phyloP scores from a whole-genome alignment of 2,888 invertebrate genomes.

The Aspidiotus rigidus region DNA sequence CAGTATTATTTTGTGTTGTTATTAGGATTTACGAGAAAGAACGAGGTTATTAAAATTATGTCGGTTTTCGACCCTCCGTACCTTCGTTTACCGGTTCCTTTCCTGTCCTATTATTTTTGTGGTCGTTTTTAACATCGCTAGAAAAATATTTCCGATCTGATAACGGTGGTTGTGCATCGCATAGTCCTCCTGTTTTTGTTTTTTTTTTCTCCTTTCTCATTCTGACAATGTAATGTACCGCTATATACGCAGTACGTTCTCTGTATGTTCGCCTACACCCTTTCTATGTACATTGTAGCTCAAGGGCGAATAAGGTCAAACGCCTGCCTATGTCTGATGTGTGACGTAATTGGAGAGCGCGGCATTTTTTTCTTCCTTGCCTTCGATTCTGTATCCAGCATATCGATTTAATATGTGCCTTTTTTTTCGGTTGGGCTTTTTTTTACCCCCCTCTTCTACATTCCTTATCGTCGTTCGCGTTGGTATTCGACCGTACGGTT shows the following conservation, averaged over 20 bases:
- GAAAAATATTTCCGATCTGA: constrained; percentile 11
- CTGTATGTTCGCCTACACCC: constrained; percentile 25
- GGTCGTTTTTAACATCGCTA: constrained; percentile 4
- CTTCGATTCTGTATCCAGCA: constrained; percentile 8
- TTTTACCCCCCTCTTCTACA: not conserved
- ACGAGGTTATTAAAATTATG: constrained; percentile 2
- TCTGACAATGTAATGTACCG: constrained; percentile 19
- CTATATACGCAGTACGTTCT: constrained; percentile 7
- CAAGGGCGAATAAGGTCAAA: constrained; percentile 31
- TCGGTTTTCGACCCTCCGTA: constrained; percentile 23
- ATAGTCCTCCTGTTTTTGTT: not conserved
- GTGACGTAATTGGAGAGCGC: constrained; percentile 25
- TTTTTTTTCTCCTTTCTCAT: not conserved
- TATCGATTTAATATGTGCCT: no score
- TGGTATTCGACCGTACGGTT: not conserved
- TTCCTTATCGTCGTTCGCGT: no score
- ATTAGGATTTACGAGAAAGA: not conserved
- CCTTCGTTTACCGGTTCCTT: constrained; percentile 19
- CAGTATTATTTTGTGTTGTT: no score
- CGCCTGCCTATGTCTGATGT: constrained; percentile 29
- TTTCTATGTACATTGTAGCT: constrained; percentile 16
- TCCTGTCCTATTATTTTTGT: no score
- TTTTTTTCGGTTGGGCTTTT: not conserved
- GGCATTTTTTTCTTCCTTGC: constrained; percentile 7
- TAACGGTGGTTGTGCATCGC: constrained; percentile 26